Evolutionary conservation across 2,888 invertebrate genomes (phyloP), one percentile per base, ranked within the genome.

Genomic region (Meliscaeva auricollis): DNA sequence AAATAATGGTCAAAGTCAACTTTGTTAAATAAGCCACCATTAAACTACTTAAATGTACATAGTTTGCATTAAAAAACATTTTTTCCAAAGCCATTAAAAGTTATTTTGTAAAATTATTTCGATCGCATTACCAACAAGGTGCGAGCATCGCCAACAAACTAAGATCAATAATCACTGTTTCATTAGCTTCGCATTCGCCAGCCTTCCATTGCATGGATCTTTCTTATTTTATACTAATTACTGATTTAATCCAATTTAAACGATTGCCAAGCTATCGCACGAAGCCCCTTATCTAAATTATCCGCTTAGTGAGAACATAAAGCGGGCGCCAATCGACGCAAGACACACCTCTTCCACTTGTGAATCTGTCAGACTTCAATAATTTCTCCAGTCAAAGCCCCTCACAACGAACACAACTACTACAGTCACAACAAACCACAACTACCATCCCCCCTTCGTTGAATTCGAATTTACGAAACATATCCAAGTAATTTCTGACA

Each of bases 211-310:
- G 54, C 75, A 50, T 38, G 38, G 79, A 75, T 56, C 44, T 64
- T 68, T 70, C 66, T 56, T 68, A 11, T 56, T 58, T 35, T 38
- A 11, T 77, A 77, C 81, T 81, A 81, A 85, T 77, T 73, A 73
- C 73, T 73, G 44, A 85, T 66, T 77, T 81, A 77, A 85, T 77
- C 76, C 77, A 81, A 81, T 77, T 85, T 77, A 81, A 81, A 73
- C 32, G 76, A 72, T 72, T 50, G 48, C 69, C 79, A 79, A 38
- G 41, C 44, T 69, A 74, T 75, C 58, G 70, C 35, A 48, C 56
- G 35, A 69, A 62, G 68, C 64, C 66, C 56, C 80, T 81, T 81
- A 77, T 85, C 76, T 81, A 62, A 81, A 85, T 73, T 81, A 85
- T 81, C 80, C 81, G 76, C 72, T 81, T 76, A 81, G 76, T 44